Conservation (phyloP, 2,797 vertebrate genomes). For the Scarus forsteni region DNA sequence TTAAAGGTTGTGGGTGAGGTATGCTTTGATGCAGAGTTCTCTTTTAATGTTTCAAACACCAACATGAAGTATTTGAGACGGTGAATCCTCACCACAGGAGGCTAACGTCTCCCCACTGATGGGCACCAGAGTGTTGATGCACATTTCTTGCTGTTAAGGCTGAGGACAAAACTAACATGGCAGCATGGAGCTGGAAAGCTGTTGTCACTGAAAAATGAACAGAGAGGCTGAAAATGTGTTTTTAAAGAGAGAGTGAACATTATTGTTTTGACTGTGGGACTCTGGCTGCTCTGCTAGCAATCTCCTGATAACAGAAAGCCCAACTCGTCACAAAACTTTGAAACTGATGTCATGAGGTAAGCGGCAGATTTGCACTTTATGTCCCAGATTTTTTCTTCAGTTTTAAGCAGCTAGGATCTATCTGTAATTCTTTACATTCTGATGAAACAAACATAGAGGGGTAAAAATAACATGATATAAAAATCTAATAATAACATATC, state of each 20-base stretch:
- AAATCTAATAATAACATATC: conserved; percentile 70
- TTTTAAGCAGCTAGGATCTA: conserved; percentile 35
- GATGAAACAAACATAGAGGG: conserved; percentile 54
- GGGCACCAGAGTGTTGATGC: conserved; percentile 15
- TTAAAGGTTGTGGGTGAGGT: conserved; percentile 62
- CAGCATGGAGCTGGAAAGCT: conserved; percentile 60
- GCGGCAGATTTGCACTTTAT: conserved; percentile 36
- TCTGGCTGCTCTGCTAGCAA: conserved; percentile 59
- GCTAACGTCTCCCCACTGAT: conserved; percentile 9
- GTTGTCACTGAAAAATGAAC: conserved; percentile 46
- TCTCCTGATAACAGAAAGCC: conserved; percentile 51
- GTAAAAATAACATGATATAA: conserved; percentile 60
- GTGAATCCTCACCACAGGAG: conserved; percentile 21
- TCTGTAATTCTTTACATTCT: conserved; percentile 60
- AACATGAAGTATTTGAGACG: conserved; percentile 1
- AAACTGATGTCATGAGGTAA: conserved; percentile 44
- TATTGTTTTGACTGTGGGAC: conserved; percentile 46
- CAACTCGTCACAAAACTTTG: conserved; percentile 33
- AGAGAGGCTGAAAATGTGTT: conserved; percentile 21
- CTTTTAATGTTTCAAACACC: conserved; percentile 19
- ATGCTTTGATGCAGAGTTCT: conserved; percentile 49
- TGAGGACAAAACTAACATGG: conserved; percentile 62
- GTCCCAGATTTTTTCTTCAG: conserved; percentile 24
- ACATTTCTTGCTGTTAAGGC: conserved; percentile 52
- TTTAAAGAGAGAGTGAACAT: conserved; percentile 38